These are phyloP conservation scores for Melanargia galathea DNA, from an alignment of 2,888 invertebrate species.

Conservation along the genomic window DNA sequence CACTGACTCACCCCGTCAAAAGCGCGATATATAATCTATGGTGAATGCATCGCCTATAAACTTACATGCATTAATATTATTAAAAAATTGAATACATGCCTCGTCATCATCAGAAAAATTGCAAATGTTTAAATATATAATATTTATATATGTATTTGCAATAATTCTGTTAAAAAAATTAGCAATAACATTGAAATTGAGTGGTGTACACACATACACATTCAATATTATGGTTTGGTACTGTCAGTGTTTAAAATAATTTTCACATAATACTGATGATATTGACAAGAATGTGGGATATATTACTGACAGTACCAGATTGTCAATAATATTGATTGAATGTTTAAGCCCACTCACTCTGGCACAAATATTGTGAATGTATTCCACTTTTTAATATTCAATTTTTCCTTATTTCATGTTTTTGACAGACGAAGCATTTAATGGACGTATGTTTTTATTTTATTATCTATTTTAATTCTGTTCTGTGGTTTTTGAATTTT, in stretches of 20 bases:
- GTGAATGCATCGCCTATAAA: background rate
- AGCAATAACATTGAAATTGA: too few relatives aligned
- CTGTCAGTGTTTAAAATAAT: too few relatives aligned
- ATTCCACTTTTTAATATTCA: background rate
- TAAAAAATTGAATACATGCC: background rate
- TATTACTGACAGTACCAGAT: too few relatives aligned
- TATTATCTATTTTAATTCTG: constrained; percentile 16
- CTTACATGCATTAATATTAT: background rate
- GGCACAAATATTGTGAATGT: background rate
- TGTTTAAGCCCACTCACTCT: background rate
- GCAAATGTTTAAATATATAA: too few relatives aligned
- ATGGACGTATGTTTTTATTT: constrained; percentile 31
- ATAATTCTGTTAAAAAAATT: too few relatives aligned
- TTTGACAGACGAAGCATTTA: constrained; percentile 17
- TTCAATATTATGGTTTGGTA: too few relatives aligned
- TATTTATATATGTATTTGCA: too few relatives aligned
- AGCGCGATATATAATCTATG: constrained; percentile 19
- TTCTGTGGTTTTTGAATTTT: background rate
- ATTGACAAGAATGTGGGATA: too few relatives aligned
- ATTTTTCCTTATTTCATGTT: constrained; percentile 10
- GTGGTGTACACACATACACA: too few relatives aligned
- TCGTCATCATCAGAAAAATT: background rate
- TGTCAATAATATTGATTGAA: too few relatives aligned
- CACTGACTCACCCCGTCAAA: constrained; percentile 23
- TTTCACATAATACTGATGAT: too few relatives aligned